Base-by-base conservation (phyloP, 64 coral and sea anemone genomes). In the Acropora tenuis region DNA sequence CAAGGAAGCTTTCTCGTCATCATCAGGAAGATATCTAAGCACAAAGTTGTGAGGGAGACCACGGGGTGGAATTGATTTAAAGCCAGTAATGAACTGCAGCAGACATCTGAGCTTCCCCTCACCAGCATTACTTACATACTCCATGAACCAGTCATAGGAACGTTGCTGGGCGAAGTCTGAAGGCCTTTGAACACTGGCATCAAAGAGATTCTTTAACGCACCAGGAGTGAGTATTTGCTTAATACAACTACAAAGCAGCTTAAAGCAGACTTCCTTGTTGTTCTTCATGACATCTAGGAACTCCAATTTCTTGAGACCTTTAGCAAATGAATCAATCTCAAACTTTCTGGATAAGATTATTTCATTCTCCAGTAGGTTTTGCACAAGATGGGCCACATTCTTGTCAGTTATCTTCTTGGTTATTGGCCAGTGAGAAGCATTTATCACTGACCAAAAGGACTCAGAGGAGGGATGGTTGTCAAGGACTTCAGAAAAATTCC, bases 1-100 rank as follows among this genome's bases (percentile, higher is more conserved):
- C 48, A 90, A 78, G 60, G 76, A n/a, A 7, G 86, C 86, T 76
- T 88, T 88, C 53, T 89, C 87, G 59, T 89, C 87, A 89, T 89
- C 49, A 9, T 89, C 69, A 15, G 55, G 48, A n/a, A 77, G 55
- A 50, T 58, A 88, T 55, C 53, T 88, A 13, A 88, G 6, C 47
- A 50, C 53, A 88, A 88, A 77, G 45, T 88, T 88, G 50, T 77
- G 72, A 50, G 41, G 46, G 50, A 88, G 50, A 75, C 68, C 71
- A 42, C 53, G n/a, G 43, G 86, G 86, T 19, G 86, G 86, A 13
- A 88, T 55, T 75, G 86, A 75, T 55, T 75, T 88, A 55, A 75
- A 75, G 5, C 69, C 69, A 40, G 86, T 76, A 20, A 47, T 75
- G 30, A 88, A 88, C 86, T 88, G 69, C 43, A 88, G 69, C 42